phyloP scores from a whole-genome alignment of 2,888 invertebrate species.

The Rhorus exstirpatorius region DNA sequence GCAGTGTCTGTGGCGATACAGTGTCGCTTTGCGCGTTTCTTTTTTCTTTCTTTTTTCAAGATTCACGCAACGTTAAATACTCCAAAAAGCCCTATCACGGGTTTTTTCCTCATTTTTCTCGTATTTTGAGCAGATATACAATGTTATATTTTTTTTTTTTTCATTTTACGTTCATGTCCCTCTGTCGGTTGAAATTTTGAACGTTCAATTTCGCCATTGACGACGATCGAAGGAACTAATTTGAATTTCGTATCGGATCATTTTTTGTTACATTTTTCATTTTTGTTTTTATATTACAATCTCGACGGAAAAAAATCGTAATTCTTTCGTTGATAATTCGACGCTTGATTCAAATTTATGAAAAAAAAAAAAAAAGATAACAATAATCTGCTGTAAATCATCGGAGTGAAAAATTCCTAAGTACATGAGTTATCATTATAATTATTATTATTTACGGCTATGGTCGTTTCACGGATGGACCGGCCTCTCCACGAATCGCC shows the following conservation, averaged over 20 bases:
- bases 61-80: conserved; percentile 66
- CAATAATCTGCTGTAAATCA: conserved; percentile 2
- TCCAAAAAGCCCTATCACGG: conserved; percentile 47
- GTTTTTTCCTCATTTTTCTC: conserved; percentile 32
- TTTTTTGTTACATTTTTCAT: not conserved
- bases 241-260: too few species aligned
- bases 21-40: conserved; percentile 63
- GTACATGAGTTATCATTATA: conserved; percentile 9
- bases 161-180: not conserved
- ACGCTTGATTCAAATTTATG: not conserved
- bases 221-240: not conserved
- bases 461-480: conserved; percentile 27
- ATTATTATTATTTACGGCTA: conserved; percentile 3
- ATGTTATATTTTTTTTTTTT: too few species aligned
- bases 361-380: not conserved
- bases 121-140: not conserved
- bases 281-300: not conserved
- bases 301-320: not conserved
- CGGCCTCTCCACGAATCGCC: conserved; percentile 32
- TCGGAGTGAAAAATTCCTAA: conserved; percentile 35
- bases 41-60: conserved; percentile 5
- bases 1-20: conserved; percentile 68
- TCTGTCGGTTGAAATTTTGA: not conserved
- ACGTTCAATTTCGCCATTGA: not conserved
- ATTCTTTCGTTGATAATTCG: not conserved